Conservation (phyloP, 2,888 invertebrate genomes). For the Coleophora deauratella region DNA sequence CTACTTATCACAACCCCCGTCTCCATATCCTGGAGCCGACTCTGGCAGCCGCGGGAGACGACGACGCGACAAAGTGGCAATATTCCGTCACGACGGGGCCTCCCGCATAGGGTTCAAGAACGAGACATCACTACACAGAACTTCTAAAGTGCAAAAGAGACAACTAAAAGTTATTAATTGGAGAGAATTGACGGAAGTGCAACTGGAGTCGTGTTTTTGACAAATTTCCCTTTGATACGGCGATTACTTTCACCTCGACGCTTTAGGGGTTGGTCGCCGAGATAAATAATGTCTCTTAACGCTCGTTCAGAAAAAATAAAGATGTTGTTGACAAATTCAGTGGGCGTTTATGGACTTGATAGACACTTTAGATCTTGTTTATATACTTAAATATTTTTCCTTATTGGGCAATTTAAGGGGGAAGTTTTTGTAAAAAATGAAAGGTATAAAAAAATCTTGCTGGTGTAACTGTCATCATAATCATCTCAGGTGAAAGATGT, state of each 20-base stretch:
- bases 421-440: neutral
- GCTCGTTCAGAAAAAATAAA: conserved; percentile 25
- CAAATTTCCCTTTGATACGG: conserved; percentile 72
- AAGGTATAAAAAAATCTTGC: neutral
- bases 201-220: conserved; percentile 67
- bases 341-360: conserved; percentile 1
- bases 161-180: conserved; percentile 62
- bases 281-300: conserved; percentile 34
- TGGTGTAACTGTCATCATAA: neutral
- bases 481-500: neutral
- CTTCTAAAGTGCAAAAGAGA: conserved; percentile 29
- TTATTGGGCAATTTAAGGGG: too few species aligned
- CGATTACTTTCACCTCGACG: conserved; percentile 70
- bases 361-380: too few species aligned
- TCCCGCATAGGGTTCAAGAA: conserved; percentile 65
- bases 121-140: conserved; percentile 28
- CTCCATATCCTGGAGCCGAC: too few species aligned
- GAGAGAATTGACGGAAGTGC: conserved; percentile 71
- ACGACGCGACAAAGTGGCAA: conserved; percentile 70
- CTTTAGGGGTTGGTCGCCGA: conserved; percentile 47
- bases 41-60: conserved; percentile 55
- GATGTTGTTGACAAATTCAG: conserved; percentile 17
- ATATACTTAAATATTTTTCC: too few species aligned
- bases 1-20: too few species aligned
- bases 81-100: conserved; percentile 70